A percentile compares a stretch with the other conserved stretches of the same genome.
Evolutionary conservation across 2,888 invertebrate species (phyloP).

Genomic region (Athripsodes cinereus): DNA sequence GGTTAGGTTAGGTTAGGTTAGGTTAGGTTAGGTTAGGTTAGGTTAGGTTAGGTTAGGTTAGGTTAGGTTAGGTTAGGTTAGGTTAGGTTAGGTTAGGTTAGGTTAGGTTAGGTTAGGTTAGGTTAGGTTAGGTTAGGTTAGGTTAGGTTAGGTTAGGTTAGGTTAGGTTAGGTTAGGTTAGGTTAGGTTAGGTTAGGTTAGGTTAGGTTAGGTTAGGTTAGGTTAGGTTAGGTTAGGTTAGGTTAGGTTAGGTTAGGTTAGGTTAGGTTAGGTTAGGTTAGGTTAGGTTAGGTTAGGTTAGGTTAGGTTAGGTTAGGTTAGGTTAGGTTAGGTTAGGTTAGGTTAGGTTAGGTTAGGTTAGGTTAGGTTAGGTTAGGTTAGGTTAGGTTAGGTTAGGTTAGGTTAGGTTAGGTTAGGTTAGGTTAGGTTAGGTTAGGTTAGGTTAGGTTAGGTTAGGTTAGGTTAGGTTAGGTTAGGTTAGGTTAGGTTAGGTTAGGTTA

Average conservation of each 20-base stretch:
- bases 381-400: conserved; percentile 3
- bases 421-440: conserved; percentile 2
- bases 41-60: conserved; percentile 13
- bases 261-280: conserved; percentile 14
- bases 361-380: conserved; percentile 2
- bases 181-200: conserved; percentile 16
- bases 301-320: conserved; percentile 14
- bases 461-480: conserved; percentile 2
- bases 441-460: conserved; percentile 2
- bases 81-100: conserved; percentile 3
- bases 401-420: conserved; percentile 2
- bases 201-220: conserved; percentile 16
- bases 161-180: conserved; percentile 16
- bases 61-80: conserved; percentile 7
- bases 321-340: conserved; percentile 9
- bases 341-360: conserved; percentile 3
- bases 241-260: conserved; percentile 16
- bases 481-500: conserved; percentile 2
- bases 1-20: conserved; percentile 15
- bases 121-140: conserved; percentile 6
- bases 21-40: conserved; percentile 15
- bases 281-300: conserved; percentile 15
- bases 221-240: conserved; percentile 12
- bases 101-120: not conserved
- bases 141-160: conserved; percentile 9